phyloP scores from a whole-genome alignment of 2,888 invertebrate genomes.

The Epinotia ramella region DNA sequence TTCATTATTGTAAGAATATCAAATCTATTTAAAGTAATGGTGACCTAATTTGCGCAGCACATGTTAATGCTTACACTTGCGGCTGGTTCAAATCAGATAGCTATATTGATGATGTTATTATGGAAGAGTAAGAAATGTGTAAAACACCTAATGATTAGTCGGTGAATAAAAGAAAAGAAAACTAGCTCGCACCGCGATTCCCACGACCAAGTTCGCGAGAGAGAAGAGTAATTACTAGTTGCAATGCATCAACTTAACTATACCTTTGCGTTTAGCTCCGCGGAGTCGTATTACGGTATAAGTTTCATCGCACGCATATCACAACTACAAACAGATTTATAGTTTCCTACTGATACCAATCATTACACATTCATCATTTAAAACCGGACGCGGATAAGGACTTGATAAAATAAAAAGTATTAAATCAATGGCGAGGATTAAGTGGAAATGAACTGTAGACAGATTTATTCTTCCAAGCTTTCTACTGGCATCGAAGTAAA shows the following conservation, averaged over 20 bases:
- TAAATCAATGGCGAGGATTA: not conserved
- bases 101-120: conserved; percentile 39
- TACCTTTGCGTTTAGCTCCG: conserved; percentile 30
- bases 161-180: conserved; percentile 69
- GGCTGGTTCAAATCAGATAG: conserved; percentile 10
- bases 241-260: conserved; percentile 43
- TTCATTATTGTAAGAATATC: conserved; percentile 10
- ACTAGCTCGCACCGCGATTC: conserved; percentile 61
- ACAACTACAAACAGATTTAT: not conserved
- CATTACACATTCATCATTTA: conserved; percentile 28
- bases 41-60: conserved; percentile 38
- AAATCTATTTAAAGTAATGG: conserved; percentile 34
- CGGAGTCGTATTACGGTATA: conserved; percentile 25
- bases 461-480: not conserved
- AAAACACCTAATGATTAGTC: conserved; percentile 54
- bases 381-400: not conserved
- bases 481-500: conserved; percentile 4
- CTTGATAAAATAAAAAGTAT: conserved; percentile 7
- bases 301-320: conserved; percentile 27
- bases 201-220: conserved; percentile 70
- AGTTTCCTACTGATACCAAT: conserved; percentile 18
- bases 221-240: conserved; percentile 52
- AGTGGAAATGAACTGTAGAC: not conserved
- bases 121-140: conserved; percentile 46
- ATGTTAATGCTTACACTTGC: conserved; percentile 27